These are phyloP conservation scores for Orthosia gracilis DNA, from an alignment of 2,888 invertebrate genomes.

Conservation along the genomic window DNA sequence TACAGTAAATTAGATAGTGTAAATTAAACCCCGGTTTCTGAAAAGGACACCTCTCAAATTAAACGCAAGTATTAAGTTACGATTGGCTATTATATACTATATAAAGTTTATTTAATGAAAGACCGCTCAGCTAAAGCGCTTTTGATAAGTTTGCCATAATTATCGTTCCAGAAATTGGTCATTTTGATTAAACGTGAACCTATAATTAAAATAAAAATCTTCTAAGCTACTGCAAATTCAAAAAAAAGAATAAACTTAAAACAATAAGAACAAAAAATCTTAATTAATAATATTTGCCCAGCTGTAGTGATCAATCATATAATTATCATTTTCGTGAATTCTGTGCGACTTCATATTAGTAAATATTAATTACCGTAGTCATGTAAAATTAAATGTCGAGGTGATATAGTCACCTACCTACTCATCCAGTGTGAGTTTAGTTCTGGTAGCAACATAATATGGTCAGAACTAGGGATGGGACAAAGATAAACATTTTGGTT, in stretches of 20 bases:
- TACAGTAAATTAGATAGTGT: too few relatives aligned
- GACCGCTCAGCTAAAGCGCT: too few relatives aligned
- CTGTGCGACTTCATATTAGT: slow-evolving; percentile 59
- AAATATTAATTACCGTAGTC: slow-evolving; percentile 64
- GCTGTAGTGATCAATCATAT: slow-evolving; percentile 65
- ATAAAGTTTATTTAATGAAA: too few relatives aligned
- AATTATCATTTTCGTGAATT: slow-evolving; percentile 51
- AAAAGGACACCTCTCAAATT: too few relatives aligned
- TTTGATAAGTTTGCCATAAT: too few relatives aligned
- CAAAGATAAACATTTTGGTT: not conserved
- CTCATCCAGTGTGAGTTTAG: slow-evolving; percentile 53
- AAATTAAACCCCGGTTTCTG: too few relatives aligned
- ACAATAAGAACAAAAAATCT: slow-evolving; percentile 4
- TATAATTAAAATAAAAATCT: not conserved
- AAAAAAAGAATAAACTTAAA: slow-evolving; percentile 6
- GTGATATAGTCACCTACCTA: slow-evolving; percentile 58
- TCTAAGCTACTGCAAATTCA: not conserved
- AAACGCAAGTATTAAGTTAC: not conserved
- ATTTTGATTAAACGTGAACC: not conserved
- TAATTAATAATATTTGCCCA: slow-evolving; percentile 49
- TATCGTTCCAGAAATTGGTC: too few relatives aligned
- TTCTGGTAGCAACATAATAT: slow-evolving; percentile 43
- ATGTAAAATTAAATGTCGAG: slow-evolving; percentile 72
- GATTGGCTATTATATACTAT: not conserved
- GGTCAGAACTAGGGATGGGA: slow-evolving; percentile 25